phyloP scores from a whole-genome alignment of 2,797 vertebrate species.

The Scleropages formosus region DNA sequence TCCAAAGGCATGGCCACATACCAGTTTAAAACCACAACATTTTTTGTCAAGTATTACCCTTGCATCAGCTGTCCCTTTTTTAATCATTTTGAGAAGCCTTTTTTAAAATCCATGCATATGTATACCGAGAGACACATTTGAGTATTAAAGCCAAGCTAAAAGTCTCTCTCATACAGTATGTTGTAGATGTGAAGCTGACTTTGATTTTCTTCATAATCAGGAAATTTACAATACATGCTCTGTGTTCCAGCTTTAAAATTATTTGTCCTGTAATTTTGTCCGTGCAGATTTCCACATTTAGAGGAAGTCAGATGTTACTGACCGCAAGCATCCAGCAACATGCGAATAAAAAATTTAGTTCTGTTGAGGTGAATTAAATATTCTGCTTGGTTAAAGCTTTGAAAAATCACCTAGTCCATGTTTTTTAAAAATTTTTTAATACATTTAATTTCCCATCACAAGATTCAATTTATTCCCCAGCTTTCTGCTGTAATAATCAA shows the following conservation, averaged over 20 bases:
- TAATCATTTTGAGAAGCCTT: neutral
- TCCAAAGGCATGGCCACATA: neutral
- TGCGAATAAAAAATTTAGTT: conserved; percentile 21
- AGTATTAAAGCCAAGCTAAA: neutral
- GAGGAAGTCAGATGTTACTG: conserved; percentile 41
- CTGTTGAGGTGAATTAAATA: neutral
- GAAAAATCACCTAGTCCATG: neutral
- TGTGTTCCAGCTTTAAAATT: conserved; percentile 51
- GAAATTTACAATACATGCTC: conserved; percentile 39
- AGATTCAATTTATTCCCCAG: neutral
- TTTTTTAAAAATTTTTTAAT: conserved; percentile 10
- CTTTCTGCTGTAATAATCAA: no score
- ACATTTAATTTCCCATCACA: neutral
- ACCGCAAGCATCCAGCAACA: conserved; percentile 38
- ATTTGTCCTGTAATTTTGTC: conserved; percentile 59
- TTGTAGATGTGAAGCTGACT: neutral
- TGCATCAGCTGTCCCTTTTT: neutral
- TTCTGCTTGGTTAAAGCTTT: neutral
- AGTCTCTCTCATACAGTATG: neutral
- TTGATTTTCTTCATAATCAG: conserved; percentile 22
- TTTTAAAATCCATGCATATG: neutral
- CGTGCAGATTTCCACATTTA: conserved; percentile 52
- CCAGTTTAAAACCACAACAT: neutral
- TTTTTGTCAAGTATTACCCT: neutral
- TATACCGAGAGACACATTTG: no score